These are phyloP conservation scores for Calliopsis andreniformis DNA, from an alignment of 1,140 invertebrate species.

Conservation along the genomic window DNA sequence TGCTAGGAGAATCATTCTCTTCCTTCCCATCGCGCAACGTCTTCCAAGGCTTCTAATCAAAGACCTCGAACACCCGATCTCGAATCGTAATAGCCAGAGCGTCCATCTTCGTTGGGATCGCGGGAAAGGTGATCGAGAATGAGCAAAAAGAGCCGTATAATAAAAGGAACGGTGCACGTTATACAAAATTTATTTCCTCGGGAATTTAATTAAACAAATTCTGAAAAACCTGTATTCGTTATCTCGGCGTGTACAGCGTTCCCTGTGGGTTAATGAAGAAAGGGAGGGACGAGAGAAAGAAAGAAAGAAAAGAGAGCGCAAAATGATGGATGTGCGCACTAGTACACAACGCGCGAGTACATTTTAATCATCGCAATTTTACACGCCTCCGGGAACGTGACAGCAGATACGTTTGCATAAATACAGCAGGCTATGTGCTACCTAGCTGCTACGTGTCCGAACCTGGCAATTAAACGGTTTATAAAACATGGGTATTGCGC, in stretches of 20 bases:
- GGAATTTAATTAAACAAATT: constrained; percentile 40
- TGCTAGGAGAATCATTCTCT: not conserved
- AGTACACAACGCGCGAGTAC: not conserved
- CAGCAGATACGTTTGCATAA: constrained; percentile 29
- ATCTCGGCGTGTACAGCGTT: not conserved
- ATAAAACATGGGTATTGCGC: constrained; percentile 40
- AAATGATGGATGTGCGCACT: not conserved
- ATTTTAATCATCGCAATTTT: constrained; percentile 50
- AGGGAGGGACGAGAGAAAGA: not conserved
- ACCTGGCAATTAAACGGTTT: constrained; percentile 49
- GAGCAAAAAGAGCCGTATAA: too few species aligned
- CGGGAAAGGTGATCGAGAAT: too few species aligned
- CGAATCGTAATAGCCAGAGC: not conserved
- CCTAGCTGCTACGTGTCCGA: constrained; percentile 14
- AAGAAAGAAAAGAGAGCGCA: not conserved
- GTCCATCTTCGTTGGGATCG: not conserved
- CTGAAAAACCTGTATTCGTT: constrained; percentile 16
- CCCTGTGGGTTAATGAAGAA: constrained; percentile 14
- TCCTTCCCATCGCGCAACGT: not conserved
- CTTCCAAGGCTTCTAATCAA: constrained; percentile 8
- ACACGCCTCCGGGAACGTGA: constrained; percentile 23
- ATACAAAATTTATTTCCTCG: not conserved
- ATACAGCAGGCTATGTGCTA: constrained; percentile 28
- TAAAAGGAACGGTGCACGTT: not conserved
- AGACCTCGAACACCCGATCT: not conserved